Percentiles rank a stretch among this genome's conserved stretches.
Evolutionary conservation across 2,888 invertebrate genomes (phyloP).

Genomic region (Calameuta filiformis): DNA sequence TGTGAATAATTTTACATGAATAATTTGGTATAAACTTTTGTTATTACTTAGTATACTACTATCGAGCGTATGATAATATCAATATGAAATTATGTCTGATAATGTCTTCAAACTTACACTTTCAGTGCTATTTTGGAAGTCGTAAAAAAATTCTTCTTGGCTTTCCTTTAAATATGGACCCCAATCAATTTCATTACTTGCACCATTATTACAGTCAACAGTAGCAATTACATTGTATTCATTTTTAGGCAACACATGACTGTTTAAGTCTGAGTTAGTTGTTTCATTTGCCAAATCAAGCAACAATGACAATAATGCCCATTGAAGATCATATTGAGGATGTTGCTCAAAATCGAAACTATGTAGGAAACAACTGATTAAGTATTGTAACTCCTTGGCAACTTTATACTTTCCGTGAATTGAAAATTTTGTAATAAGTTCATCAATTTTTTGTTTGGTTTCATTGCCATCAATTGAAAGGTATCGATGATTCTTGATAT

Average conservation of each 20-base stretch:
- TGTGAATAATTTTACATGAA: not conserved
- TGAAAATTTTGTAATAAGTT: conserved; percentile 65
- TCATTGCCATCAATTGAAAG: conserved; percentile 66
- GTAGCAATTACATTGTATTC: conserved; percentile 39
- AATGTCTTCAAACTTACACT: conserved; percentile 49
- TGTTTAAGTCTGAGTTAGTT: conserved; percentile 46
- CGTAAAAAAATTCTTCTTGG: conserved; percentile 58
- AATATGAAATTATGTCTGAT: too few relatives aligned
- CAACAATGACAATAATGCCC: conserved; percentile 67
- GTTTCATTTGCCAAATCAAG: conserved; percentile 63
- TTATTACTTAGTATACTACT: too few relatives aligned
- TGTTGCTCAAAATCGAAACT: conserved; percentile 60
- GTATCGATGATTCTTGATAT: conserved; percentile 66
- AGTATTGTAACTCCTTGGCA: conserved; percentile 61
- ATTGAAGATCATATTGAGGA: conserved; percentile 67
- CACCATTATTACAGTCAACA: conserved; percentile 43
- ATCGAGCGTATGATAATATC: too few relatives aligned
- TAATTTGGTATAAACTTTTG: too few relatives aligned
- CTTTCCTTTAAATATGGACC: conserved; percentile 67
- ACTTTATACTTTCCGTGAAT: conserved; percentile 67
- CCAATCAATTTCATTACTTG: conserved; percentile 68
- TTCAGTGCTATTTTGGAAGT: conserved; percentile 53
- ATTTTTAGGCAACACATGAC: conserved; percentile 35
- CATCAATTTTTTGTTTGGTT: conserved; percentile 65
- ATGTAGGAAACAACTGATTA: conserved; percentile 56